Base-by-base conservation (phyloP, 2,797 vertebrate genomes). In the Lophius americanus region DNA sequence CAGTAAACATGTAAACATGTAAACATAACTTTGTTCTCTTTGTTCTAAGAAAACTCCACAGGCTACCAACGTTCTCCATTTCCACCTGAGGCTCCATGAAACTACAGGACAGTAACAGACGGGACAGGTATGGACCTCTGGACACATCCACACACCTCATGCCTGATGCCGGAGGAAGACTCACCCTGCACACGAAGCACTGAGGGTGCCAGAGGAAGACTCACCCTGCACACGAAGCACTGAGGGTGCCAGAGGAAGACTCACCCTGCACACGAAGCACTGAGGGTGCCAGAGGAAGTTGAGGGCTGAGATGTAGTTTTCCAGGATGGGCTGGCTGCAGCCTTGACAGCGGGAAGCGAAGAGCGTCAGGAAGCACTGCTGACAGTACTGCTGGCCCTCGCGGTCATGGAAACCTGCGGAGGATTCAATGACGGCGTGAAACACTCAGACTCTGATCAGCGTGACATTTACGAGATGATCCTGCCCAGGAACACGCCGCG, bases 221-320 rank as follows among this genome's bases (percentile, higher is more conserved):
- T 23, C 23, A 23, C 23, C 23, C 23, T 23, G 23, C 23, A 23
- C 23, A 23, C 23, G 23, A 23, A 23, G 23, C 23, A 23, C 23
- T 23, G 23, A 23, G 23, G 23, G 23, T 23, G 23, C 23, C 23
- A 23, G 23, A 23, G 23, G 23, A 23, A 23, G 23, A 23, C 94
- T 94, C 75, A 98, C 96, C 93, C 95, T 87, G 80, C 96, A 97
- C 14, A 97, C 96, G 53, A 97, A 97, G 83, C 96, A 97, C 81
- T 98, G 95, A 0, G 96, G 96, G 82, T 97, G 96, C 96, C 96
- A 98, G 51, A 98, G 92, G 1, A 93, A 92, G 64, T 93, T 95
- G 38, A 97, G 95, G 2, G 96, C 96, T 1, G 96, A 97, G 90
- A 97, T 96, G 93, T 97, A 98, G 90, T 97, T 97, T 89, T 98